Evolutionary conservation across 2,113 vertebrate species (phyloP).

Genomic region (Rhinoderma darwinii): DNA sequence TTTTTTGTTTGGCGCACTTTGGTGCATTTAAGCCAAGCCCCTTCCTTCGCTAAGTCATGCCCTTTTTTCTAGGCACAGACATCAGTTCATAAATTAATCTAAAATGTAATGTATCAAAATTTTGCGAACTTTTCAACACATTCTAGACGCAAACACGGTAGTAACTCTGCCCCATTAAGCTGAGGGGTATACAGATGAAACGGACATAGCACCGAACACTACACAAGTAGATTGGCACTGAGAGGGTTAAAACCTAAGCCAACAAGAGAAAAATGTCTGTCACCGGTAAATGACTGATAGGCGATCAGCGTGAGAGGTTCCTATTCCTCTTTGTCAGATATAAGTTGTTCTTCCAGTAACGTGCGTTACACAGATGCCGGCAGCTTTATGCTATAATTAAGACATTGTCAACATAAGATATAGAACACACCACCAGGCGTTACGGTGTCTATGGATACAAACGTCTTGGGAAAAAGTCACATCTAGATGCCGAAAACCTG

Average conservation of each 20-base stretch:
- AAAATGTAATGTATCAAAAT: no score
- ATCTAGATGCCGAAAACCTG: conserved; percentile 15
- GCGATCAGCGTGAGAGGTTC: neutral
- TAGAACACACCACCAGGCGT: neutral
- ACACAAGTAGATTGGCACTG: no score
- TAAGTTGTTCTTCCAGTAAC: neutral
- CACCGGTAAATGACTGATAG: neutral
- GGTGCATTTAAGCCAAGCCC: no score
- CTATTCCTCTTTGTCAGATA: neutral
- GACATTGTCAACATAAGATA: conserved; percentile 42
- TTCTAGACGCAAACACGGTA: no score
- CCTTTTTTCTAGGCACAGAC: no score
- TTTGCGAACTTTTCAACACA: no score
- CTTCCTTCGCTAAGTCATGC: no score
- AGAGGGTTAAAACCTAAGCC: neutral
- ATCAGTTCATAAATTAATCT: no score
- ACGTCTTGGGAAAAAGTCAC: conserved; percentile 20
- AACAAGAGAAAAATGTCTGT: neutral
- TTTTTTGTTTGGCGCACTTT: no score
- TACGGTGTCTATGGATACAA: conserved; percentile 35
- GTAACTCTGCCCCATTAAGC: no score
- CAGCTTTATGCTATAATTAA: conserved; percentile 38
- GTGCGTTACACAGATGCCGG: neutral
- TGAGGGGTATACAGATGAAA: no score
- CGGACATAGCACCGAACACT: no score